Evolutionary conservation across 2,797 vertebrate species (phyloP), one percentile per base, ranked within the genome.

Genomic region (Pipistrellus kuhlii): DNA sequence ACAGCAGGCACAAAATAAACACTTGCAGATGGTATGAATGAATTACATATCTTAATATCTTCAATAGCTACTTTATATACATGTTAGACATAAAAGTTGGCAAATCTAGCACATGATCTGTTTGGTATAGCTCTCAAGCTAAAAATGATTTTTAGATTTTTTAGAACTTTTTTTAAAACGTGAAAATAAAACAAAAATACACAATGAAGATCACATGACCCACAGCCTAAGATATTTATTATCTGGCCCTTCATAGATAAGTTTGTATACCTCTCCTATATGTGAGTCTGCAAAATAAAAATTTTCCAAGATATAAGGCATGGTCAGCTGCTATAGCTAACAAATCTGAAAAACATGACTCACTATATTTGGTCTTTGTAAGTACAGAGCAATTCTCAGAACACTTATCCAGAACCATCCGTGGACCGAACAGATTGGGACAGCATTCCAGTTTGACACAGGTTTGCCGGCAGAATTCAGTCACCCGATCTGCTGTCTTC

Each of bases 301-400:
- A 88, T 44, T 91, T 76, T 89, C 41, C 14, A 73, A 27, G 18
- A 77, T 53, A 11, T 38, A 77, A 85, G 27, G 51, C 53, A 62
- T 51, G 32, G 32, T 82, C 78, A 85, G 84, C 8, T 75, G n/a
- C 48, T 51, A 83, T 3, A 73, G 35, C 92, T 64, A 94, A 86
- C 48, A 94, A 59, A 72, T 68, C 12, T 85, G 51, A 84, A 93
- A 96, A 94, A 88, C 13, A 57, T 83, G 97, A 99, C 97, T 98
- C 98, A 99, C 99, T 99, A 98, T 99, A 99, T 98, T 99, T 99
- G 94, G 99, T 99, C 98, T 99, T 99, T 96, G 99, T 99, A 96
- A 99, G 98, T 95, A 99, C 99, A n/a, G 99, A 99, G 97, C 99
- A 99, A 98, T 99, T 99, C 97, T 99, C 99, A 1, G 99, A 99